Percentiles rank a stretch among this genome's conserved stretches.
phyloP scores from a whole-genome alignment of 2,113 vertebrate species.

The Nipponia nippon region DNA sequence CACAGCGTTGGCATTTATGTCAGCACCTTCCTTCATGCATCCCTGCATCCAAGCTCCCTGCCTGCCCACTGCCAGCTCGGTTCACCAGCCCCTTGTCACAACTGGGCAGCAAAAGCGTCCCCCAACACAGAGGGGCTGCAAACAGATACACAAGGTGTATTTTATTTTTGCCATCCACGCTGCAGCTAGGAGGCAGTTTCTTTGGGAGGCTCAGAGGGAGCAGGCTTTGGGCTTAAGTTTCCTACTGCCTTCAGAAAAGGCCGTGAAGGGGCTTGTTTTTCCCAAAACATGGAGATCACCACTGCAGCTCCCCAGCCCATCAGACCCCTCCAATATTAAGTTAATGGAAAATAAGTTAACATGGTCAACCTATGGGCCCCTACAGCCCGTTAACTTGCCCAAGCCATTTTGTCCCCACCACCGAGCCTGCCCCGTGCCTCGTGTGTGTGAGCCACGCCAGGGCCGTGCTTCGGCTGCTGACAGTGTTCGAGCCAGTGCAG shows the following conservation, averaged over 20 bases:
- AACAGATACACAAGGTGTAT: no score
- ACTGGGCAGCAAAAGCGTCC: background rate
- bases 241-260: background rate
- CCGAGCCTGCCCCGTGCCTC: accelerated
- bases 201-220: background rate
- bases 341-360: background rate
- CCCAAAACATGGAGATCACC: background rate
- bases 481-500: accelerated
- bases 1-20: background rate
- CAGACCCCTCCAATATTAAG: background rate
- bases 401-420: background rate
- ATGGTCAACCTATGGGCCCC: accelerated
- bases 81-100: background rate
- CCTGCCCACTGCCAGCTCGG: background rate
- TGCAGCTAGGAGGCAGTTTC: background rate
- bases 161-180: background rate
- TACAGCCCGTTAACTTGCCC: background rate
- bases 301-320: background rate
- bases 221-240: background rate
- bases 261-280: background rate
- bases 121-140: background rate
- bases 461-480: background rate
- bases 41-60: background rate
- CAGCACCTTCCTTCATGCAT: background rate
- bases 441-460: accelerated